These are phyloP conservation scores for Nasonia vitripennis DNA, from an alignment of 1,140 invertebrate species.

Conservation along the genomic window DNA sequence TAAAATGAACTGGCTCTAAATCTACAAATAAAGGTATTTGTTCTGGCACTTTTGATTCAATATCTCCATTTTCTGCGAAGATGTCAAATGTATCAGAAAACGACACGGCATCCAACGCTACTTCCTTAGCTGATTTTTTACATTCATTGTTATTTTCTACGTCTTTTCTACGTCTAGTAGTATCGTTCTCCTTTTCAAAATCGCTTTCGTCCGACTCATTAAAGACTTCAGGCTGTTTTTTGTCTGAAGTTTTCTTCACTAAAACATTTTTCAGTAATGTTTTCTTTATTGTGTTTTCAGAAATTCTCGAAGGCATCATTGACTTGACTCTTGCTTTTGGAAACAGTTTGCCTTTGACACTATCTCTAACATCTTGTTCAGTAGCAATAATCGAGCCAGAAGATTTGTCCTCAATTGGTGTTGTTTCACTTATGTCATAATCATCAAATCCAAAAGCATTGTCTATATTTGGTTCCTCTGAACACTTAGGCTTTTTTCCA, in stretches of 20 bases:
- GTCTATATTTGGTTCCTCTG: conserved; percentile 47
- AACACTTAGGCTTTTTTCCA: conserved; percentile 46
- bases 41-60: conserved; percentile 24
- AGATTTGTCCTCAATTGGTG: conserved; percentile 6
- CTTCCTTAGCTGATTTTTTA: conserved; percentile 3
- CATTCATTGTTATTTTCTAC: conserved; percentile 10
- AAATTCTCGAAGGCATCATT: conserved; percentile 49
- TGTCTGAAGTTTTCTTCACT: conserved; percentile 35
- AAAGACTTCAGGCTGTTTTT: background rate
- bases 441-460: conserved; percentile 65
- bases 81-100: conserved; percentile 68
- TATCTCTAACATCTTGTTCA: conserved; percentile 44
- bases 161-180: background rate
- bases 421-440: conserved; percentile 32
- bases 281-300: conserved; percentile 55
- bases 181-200: conserved; percentile 8
- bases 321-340: conserved; percentile 37
- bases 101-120: conserved; percentile 3
- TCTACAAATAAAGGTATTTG: conserved; percentile 63
- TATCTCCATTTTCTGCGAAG: conserved; percentile 49
- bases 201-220: conserved; percentile 37
- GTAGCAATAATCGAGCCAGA: conserved; percentile 33
- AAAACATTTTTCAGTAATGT: conserved; percentile 33
- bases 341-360: conserved; percentile 41
- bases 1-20: conserved; percentile 64